Evolutionary conservation across 2,113 vertebrate genomes (phyloP), one percentile per base, ranked within the genome.

Genomic region (Dicrurus megarhynchus): DNA sequence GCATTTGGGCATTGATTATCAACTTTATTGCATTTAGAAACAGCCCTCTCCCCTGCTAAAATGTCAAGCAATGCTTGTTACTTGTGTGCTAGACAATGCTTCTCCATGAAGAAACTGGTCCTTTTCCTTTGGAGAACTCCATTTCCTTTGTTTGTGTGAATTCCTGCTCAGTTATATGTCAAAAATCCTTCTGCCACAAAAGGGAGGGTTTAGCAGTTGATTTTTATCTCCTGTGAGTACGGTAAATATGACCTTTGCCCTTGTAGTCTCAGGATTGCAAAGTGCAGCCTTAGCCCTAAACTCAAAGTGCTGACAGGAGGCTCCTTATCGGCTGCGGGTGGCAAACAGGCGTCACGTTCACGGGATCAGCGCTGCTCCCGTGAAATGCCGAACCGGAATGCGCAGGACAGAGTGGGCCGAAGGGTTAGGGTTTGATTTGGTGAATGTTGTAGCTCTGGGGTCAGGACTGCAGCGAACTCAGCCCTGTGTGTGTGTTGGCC

Each of bases 171-270:
- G 55, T 86, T 92, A 18, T 13, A 87, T 88, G 71, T 95, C 52
- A 83, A 16, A 95, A 93, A 77, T 74, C 61, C 42, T 83, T 92
- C 73, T 82, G 37, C 77, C n/a, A 44, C 87, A 49, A 42, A 75
- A 89, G 74, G 4, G 46, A 39, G 64, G 71, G 65, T 93, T 81
- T 71, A 56, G 93, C 64, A 81, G 59, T 91, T 85, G 95, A 44
- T 80, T 91, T 86, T 86, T 93, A 68, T 94, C 91, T 92, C 80
- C 37, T 75, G 86, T 0, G 14, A 93, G 87, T 93, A 90, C 87
- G 89, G 84, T 89, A 94, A 97, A 96, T 74, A 92, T 18, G 87
- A 93, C 77, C 87, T 92, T 97, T 95, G 79, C 79, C 93, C 95
- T 92, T 65, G 16, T 70, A 69, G 85, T 81, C 90, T 94, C 77